A percentile compares a stretch with the other conserved stretches of the same genome.
Evolutionary conservation across 2,797 vertebrate genomes (phyloP).

Genomic region (Urocyon cinereoargenteus): DNA sequence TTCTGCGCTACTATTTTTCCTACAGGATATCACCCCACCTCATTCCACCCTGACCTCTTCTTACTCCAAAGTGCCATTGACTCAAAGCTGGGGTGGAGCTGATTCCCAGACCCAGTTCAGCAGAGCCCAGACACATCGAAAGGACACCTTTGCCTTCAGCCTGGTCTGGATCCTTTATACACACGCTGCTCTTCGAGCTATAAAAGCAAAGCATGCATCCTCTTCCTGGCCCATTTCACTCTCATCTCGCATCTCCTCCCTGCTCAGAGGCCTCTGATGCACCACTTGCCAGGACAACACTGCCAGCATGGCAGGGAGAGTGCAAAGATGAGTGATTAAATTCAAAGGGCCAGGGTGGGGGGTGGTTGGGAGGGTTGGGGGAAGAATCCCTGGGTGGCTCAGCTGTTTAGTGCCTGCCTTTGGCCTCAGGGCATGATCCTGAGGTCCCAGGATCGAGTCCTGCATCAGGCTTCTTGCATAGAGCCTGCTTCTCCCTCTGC

Average conservation of each 20-base stretch:
- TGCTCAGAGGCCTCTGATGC: neutral
- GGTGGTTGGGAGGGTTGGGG: too few relatives aligned
- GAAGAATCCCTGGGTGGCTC: too few relatives aligned
- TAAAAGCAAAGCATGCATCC: neutral
- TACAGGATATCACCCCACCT: neutral
- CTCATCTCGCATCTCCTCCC: neutral
- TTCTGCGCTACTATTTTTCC: neutral
- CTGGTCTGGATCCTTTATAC: neutral
- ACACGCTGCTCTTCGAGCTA: fast-evolving
- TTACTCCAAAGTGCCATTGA: neutral
- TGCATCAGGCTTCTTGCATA: too few relatives aligned
- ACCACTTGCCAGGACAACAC: neutral
- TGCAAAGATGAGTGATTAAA: neutral
- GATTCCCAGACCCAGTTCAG: neutral
- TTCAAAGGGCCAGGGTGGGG: too few relatives aligned
- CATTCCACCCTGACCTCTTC: neutral
- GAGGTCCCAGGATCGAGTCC: too few relatives aligned
- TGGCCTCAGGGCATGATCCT: too few relatives aligned
- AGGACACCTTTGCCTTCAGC: neutral
- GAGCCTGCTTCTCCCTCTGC: too few relatives aligned
- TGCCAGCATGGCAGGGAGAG: neutral
- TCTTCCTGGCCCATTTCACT: neutral
- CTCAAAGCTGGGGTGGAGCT: neutral
- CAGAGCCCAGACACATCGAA: neutral
- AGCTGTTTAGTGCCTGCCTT: too few relatives aligned